These are phyloP conservation scores for Amphiduros pacificus DNA, from an alignment of 2,888 invertebrate genomes.

Conservation along the genomic window DNA sequence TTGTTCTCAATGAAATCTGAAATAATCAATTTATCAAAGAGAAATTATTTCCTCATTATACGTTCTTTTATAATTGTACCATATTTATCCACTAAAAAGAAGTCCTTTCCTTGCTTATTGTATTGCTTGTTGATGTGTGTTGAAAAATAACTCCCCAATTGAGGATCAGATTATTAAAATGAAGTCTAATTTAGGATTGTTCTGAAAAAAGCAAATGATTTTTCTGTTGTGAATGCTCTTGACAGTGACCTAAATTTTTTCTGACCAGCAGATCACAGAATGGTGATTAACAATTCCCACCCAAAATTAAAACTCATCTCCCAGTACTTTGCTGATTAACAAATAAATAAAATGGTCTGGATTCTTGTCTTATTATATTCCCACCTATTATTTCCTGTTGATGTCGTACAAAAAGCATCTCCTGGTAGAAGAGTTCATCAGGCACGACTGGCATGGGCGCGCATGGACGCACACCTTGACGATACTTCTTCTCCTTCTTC, in stretches of 20 bases:
- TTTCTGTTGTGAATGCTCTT: too few relatives aligned
- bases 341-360: neutral
- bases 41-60: too few relatives aligned
- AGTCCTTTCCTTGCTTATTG: too few relatives aligned
- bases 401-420: slow-evolving; percentile 43
- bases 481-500: neutral
- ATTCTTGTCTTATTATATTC: neutral
- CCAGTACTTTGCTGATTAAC: neutral
- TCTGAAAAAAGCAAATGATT: too few relatives aligned
- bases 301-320: neutral
- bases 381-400: slow-evolving; percentile 44
- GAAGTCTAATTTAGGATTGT: too few relatives aligned
- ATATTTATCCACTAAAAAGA: too few relatives aligned
- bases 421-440: slow-evolving; percentile 54
- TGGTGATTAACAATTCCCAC: neutral
- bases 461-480: neutral
- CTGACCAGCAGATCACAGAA: too few relatives aligned
- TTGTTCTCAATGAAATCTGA: slow-evolving; percentile 18
- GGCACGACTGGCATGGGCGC: slow-evolving; percentile 37
- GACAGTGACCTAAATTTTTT: too few relatives aligned
- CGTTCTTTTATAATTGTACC: too few relatives aligned
- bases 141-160: too few relatives aligned
- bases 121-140: too few relatives aligned
- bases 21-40: neutral
- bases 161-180: too few relatives aligned